Evolutionary conservation across 2,797 vertebrate species (phyloP), one percentile per base, ranked within the genome.

Genomic region (Sebastes oblongus): DNA sequence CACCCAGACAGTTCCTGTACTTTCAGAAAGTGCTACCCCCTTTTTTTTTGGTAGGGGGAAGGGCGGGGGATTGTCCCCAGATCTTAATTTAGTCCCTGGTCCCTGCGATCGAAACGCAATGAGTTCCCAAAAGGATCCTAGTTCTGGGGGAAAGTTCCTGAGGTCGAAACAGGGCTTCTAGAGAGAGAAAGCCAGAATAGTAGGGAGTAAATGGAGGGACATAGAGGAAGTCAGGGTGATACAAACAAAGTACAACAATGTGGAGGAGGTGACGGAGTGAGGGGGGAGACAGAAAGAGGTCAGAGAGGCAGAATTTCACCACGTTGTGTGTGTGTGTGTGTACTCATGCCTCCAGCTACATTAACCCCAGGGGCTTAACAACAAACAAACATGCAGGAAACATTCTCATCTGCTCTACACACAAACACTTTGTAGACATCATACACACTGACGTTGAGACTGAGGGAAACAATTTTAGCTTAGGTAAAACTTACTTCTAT

Each of bases 271-370:
- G 66, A 72, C 6, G 22, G 30, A 50, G 24, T 1, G 3, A 74
- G 66, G 58, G 46, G 54, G 42, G 54, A 62, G 80, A 77, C 66
- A 75, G 61, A 83, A 79, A 59, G 42, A 78, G 81, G 83, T 81
- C 82, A 88, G 29, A 74, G 66, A 68, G 74, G 69, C 83, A 64
- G 59, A 82, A 62, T 81, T 86, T 84, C 68, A 72, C 55, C 22
- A 2, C 0, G 8, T 13, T 70, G 24, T 42, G 39, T 16, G 39
- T 42, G 39, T 16, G 39, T 42, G 42, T 66, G 13, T 58, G 20
- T 68, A 24, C 66, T 76, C 36, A 61, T 39, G 24, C 34, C n/a
- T 32, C 0, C 1, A 55, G 66, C 46, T 42, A 75, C 70, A 32
- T n/a, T 62, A 79, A 69, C 20, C 66, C 2, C 27, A 3, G 34